Evolutionary conservation across 2,888 invertebrate species (phyloP), one percentile per base, ranked within the genome.

Genomic region (Caenorhabditis angaria): DNA sequence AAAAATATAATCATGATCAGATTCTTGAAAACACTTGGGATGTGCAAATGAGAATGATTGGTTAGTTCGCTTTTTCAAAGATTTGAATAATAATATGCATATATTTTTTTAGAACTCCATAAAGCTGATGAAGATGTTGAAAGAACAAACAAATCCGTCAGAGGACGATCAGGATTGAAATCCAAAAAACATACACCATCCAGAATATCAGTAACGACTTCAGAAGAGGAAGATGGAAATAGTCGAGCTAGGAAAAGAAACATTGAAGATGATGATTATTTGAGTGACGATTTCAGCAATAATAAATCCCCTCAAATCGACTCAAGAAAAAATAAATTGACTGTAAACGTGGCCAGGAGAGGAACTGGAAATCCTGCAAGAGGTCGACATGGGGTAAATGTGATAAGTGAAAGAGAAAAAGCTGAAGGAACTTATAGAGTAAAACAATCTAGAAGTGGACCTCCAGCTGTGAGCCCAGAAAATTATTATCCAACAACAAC

Each of bases 21-120:
- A 41, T 69, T 24, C 27, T 68, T 25, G 61, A 50, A 28, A 62
- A 65, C 10, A 64, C 74, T 4, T 41, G 53, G 20, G 62, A 65
- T 20, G 32, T 61, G 57, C 68, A 71, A 28, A 47, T 69, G 27
- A 54, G 61, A 24, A 64, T 77, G 57, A 68, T 77, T 47, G 57
- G 71, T 71, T 12, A 61, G 47, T 35, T 22, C 2, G 25, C 32
- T 10, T 24, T 14, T 10, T 18, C 32, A 20, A 20, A 22, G 4
- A 4, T 35, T n/a, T 32, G 5, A 29, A 32, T 5, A 20, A 24
- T 28, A 6, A n/a, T n/a, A n/a, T n/a, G n/a, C n/a, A n/a, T n/a
- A 55, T 29, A 51, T 4, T 54, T 32, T 18, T 56, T 29, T 3
- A 48, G 50, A 55, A 22, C 28, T 25, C n/a, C 28, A 48, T 20